Percentiles rank a stretch among this genome's conserved stretches.
phyloP scores from a whole-genome alignment of 2,113 vertebrate genomes.

The Bambusicola thoracicus region DNA sequence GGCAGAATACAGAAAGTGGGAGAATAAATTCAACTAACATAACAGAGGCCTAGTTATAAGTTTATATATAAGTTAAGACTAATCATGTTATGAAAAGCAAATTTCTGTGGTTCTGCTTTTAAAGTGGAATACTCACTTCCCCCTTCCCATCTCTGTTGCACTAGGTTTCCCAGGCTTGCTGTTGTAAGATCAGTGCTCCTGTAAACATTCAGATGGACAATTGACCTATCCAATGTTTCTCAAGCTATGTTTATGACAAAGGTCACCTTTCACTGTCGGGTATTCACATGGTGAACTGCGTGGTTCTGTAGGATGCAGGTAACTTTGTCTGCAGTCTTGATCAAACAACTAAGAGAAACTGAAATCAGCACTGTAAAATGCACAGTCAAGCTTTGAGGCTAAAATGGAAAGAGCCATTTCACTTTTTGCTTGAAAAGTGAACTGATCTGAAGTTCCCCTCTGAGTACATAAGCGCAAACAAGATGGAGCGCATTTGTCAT shows the following conservation, averaged over 20 bases:
- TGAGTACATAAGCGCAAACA: fast-evolving
- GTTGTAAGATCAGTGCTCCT: neutral
- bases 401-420: constrained; percentile 9
- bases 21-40: neutral
- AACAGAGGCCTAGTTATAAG: neutral
- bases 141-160: neutral
- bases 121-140: constrained; percentile 40
- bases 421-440: neutral
- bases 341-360: neutral
- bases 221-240: neutral
- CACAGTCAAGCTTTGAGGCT: neutral
- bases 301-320: neutral
- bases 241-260: neutral
- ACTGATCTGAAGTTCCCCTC: neutral
- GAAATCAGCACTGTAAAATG: neutral
- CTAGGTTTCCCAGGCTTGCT: neutral
- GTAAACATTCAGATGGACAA: neutral
- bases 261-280: neutral
- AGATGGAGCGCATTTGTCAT: neutral
- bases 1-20: neutral
- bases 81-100: neutral
- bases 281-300: neutral
- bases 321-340: neutral
- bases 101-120: constrained; percentile 41
- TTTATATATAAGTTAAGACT: neutral